Conservation (phyloP, 2,113 vertebrate species). For the Aythya baeri region DNA sequence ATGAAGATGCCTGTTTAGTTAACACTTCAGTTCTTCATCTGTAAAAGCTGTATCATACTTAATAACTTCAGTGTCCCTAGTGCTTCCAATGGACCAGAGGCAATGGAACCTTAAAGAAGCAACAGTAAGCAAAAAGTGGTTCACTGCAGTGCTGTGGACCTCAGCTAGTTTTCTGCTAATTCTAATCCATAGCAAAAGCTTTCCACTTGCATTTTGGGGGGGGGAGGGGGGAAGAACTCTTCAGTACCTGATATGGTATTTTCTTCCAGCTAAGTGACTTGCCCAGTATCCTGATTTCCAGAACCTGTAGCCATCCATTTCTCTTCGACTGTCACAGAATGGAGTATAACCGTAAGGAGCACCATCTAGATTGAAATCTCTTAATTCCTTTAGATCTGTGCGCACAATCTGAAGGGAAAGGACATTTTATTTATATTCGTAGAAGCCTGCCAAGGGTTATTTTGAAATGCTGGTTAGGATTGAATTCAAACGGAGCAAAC, state of each 20-base stretch:
- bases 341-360: slow-evolving; percentile 98
- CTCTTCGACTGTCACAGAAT: slow-evolving; percentile 94
- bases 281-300: slow-evolving; percentile 99
- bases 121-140: not conserved
- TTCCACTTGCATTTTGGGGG: not conserved
- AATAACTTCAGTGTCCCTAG: not conserved
- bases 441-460: not conserved
- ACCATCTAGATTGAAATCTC: slow-evolving; percentile 93
- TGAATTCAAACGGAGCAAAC: not conserved
- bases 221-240: not conserved
- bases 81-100: not conserved
- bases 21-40: not conserved
- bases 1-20: not conserved
- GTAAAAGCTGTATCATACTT: not conserved
- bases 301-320: slow-evolving; percentile 99
- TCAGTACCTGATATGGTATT: slow-evolving; percentile 96
- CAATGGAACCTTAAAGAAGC: not conserved
- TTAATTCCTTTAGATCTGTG: slow-evolving; percentile 93
- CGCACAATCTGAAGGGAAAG: slow-evolving; percentile 88
- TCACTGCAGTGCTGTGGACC: accelerated
- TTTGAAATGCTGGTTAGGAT: not conserved
- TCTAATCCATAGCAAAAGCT: not conserved
- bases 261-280: slow-evolving; percentile 93
- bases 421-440: not conserved
- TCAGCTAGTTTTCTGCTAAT: not conserved